A percentile compares a stretch with the other conserved stretches of the same genome.
These are phyloP conservation scores for Falcunculus frontatus DNA, from an alignment of 2,113 vertebrate genomes.

Conservation along the genomic window DNA sequence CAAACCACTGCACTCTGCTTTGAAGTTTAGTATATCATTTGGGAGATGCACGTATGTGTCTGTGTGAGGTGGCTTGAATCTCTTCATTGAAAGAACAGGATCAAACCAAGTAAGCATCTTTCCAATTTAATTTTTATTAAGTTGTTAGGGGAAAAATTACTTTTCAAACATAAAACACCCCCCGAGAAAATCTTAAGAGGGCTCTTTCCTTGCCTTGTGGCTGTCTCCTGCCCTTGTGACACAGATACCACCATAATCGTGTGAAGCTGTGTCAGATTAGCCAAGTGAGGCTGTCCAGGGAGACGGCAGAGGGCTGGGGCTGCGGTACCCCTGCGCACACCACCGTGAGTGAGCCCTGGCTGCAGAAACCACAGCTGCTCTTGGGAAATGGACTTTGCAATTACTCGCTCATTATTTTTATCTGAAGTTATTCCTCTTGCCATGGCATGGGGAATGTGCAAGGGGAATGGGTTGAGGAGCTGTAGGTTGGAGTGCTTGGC, in stretches of 20 bases:
- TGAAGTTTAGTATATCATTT: neutral
- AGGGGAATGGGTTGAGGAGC: neutral
- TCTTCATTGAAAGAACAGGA: neutral
- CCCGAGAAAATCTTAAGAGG: neutral
- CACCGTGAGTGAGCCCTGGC: rapidly evolving
- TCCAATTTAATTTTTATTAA: neutral
- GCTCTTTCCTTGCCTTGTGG: neutral
- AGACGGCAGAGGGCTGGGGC: neutral
- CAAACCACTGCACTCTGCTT: neutral
- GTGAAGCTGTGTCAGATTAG: neutral
- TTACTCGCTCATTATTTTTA: neutral
- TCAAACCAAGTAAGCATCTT: neutral
- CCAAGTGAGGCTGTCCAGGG: neutral
- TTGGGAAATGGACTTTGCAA: neutral
- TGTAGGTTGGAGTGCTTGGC: neutral
- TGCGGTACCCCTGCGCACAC: rapidly evolving
- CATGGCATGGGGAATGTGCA: too few relatives aligned
- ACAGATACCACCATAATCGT: neutral
- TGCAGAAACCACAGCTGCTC: neutral
- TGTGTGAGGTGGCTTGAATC: neutral
- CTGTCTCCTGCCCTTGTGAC: neutral
- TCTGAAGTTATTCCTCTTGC: neutral
- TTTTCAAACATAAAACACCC: neutral
- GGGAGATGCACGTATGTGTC: neutral
- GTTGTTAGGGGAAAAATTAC: neutral